Evolutionary conservation across 1,140 invertebrate genomes (phyloP), one percentile per base, ranked within the genome.

Genomic region (Drosophila tropicalis): DNA sequence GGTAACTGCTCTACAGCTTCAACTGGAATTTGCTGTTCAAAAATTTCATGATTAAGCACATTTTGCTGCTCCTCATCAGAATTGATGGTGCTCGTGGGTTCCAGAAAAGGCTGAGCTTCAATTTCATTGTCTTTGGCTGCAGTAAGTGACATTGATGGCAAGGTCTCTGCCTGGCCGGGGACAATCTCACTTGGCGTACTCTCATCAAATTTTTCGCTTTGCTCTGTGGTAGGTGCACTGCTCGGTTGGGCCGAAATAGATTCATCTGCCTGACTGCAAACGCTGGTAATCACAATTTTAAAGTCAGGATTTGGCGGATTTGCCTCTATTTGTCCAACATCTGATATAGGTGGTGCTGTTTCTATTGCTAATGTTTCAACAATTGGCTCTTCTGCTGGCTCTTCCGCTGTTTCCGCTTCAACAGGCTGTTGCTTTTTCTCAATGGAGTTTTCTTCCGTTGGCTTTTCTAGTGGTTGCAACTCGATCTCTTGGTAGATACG

Each of bases 41-140:
- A 70, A 10, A 91, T 47, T 54, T 90, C 83, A 22, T 91, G 90
- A 58, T 91, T 91, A 6, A 90, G 77, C 32, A 82, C 58, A 76
- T 91, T 91, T 40, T 91, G 90, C 17, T 73, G 80, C 62, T 91
- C 90, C 62, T 91, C 90, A 36, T 82, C 82, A n/a, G 78, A 81
- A 40, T 65, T 61, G 19, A 40, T 62, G 64, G 60, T 56, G 2
- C 25, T 55, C n/a, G 10, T 54, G 39, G 60, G 1, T 22, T 67
- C 55, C 7, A 47, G 51, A 10, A 63, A 61, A 0, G 83, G 83
- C 36, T 70, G 36, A 13, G 84, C 80, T 19, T 60, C 36, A 12
- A 57, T 57, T 70, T 90, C 78, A 55, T 9, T 70, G 2, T 87
- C 84, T 44, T 87, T 89, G 12, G 72, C 80, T 22, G 67, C 68